Evolutionary conservation across 2,797 vertebrate species (phyloP).

Genomic region (Heterohyrax brucei): DNA sequence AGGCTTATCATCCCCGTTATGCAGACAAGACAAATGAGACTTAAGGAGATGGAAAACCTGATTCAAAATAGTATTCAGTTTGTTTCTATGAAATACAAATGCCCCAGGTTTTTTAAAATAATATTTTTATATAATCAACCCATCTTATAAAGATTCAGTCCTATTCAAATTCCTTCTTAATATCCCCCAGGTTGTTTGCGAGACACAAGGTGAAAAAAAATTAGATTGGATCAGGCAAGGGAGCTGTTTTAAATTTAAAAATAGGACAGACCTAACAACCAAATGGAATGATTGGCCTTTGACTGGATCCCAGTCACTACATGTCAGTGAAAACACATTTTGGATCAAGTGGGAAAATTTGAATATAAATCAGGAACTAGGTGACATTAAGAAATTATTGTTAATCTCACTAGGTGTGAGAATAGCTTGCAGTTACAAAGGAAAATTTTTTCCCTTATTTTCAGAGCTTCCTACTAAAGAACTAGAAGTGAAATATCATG

Average conservation of each 20-base stretch:
- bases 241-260: neutral
- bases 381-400: neutral
- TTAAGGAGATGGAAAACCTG: neutral
- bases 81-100: neutral
- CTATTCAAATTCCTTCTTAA: neutral
- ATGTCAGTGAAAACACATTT: neutral
- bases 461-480: conserved; percentile 4
- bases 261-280: neutral
- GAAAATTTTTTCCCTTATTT: conserved; percentile 29
- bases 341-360: neutral
- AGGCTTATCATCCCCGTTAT: neutral
- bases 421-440: neutral
- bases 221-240: neutral
- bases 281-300: neutral
- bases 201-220: neutral
- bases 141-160: neutral
- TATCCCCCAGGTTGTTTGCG: neutral
- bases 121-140: neutral
- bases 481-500: neutral
- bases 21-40: neutral
- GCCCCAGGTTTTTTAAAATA: neutral
- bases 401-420: neutral
- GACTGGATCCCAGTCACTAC: neutral
- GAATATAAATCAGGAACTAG: conserved; percentile 45
- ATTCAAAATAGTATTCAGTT: neutral